Evolutionary conservation across 2,113 vertebrate genomes (phyloP).

Genomic region (Rafetus swinhoei): DNA sequence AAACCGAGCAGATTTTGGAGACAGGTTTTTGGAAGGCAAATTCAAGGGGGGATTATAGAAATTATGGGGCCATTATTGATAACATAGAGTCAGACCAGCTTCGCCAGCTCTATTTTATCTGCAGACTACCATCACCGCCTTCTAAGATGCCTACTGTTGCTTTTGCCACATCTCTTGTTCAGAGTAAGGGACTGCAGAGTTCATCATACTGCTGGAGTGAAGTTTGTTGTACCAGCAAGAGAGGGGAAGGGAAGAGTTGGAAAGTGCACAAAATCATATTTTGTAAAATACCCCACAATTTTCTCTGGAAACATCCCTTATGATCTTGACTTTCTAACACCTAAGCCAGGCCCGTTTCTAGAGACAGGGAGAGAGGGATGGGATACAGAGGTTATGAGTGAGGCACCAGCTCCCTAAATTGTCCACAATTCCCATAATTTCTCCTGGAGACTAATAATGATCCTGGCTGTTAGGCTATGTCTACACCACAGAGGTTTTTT

Average conservation of each 20-base stretch:
- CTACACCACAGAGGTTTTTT: no score
- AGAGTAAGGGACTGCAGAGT: neutral
- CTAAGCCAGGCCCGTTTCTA: neutral
- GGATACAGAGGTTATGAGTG: neutral
- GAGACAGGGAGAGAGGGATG: neutral
- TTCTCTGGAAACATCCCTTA: neutral
- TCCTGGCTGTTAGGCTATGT: neutral
- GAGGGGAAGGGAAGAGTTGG: neutral
- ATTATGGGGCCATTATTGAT: neutral
- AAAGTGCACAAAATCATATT: neutral
- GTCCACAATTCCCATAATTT: neutral
- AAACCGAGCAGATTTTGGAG: neutral
- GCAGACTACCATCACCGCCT: neutral
- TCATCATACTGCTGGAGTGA: neutral
- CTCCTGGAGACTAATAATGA: neutral
- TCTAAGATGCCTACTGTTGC: neutral
- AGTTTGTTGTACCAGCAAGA: neutral
- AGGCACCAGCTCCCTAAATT: neutral
- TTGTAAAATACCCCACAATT: neutral
- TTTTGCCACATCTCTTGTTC: neutral
- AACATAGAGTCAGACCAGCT: neutral
- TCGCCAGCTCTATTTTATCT: neutral
- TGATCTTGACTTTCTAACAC: neutral
- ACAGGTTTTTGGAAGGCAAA: neutral
- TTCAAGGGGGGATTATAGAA: neutral